Evolutionary conservation across 2,888 invertebrate species (phyloP).

Genomic region (Hyppa rectilinea): DNA sequence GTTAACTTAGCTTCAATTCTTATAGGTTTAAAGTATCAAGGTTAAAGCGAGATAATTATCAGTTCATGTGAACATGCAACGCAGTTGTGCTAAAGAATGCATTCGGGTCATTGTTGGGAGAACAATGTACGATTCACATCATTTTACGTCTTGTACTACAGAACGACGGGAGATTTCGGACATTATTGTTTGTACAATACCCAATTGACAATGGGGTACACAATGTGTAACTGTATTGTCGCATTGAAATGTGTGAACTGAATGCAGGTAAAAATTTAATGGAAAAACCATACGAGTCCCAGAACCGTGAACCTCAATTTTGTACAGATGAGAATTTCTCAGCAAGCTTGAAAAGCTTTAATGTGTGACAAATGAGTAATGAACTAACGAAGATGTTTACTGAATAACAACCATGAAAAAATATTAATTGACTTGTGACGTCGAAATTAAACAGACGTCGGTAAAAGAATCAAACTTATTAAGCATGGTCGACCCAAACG

Average conservation of each 20-base stretch:
- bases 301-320: slow-evolving; percentile 17
- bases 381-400: slow-evolving; percentile 31
- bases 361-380: slow-evolving; percentile 51
- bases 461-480: slow-evolving; percentile 40
- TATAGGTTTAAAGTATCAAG: slow-evolving; percentile 65
- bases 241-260: slow-evolving; percentile 60
- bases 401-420: slow-evolving; percentile 35
- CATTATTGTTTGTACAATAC: slow-evolving; percentile 64
- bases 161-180: slow-evolving; percentile 62
- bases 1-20: slow-evolving; percentile 48
- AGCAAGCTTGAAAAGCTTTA: slow-evolving; percentile 21
- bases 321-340: slow-evolving; percentile 8
- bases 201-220: slow-evolving; percentile 59
- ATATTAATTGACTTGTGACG: slow-evolving; percentile 40
- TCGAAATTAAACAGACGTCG: slow-evolving; percentile 35
- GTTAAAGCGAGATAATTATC: slow-evolving; percentile 60
- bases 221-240: slow-evolving; percentile 64
- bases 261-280: slow-evolving; percentile 50
- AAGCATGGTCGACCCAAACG: slow-evolving; percentile 21
- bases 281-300: slow-evolving; percentile 12
- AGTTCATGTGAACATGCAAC: slow-evolving; percentile 69
- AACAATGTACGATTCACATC: slow-evolving; percentile 70
- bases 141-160: slow-evolving; percentile 63
- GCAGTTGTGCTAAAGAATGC: slow-evolving; percentile 68
- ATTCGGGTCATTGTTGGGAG: slow-evolving; percentile 73